Evolutionary conservation across 2,888 invertebrate species (phyloP), one percentile per base, ranked within the genome.

Genomic region (Amphiduros pacificus): DNA sequence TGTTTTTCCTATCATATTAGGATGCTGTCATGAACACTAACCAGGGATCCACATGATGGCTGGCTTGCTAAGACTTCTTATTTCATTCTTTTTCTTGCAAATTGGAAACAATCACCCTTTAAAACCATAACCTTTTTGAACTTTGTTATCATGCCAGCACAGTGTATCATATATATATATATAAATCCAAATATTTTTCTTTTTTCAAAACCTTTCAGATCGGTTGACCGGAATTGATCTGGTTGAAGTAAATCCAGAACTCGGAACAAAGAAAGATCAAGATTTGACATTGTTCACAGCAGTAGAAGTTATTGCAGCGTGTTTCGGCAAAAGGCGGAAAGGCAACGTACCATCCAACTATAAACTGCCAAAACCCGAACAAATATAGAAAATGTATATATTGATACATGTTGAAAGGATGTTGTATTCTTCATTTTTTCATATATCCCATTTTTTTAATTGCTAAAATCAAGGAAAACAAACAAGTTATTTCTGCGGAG

Each of bases 191-290:
- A 54, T 27, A 9, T 5, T 28, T 20, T 48, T 28, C 22, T 31
- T 20, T n/a, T n/a, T 36, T 31, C 11, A 17, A 22, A 5, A 26
- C n/a, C 11, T 41, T 68, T 0, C 63, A 66, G 68, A 65, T 9
- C 54, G 56, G 53, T 85, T 96, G 31, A 87, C 88, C 50, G 92
- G 90, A 24, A 83, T 96, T 65, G 95, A 96, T 83, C 82, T 95
- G 53, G 94, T 94, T 0, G 96, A 96, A 84, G 90, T 96, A 5
- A 96, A 96, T 86, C 94, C 95, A 0, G 84, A 86, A 9, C 84
- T 96, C 44, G 94, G 94, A 49, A 86, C 84, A 67, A 84, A 87
- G 56, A 78, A 78, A 0, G 91, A 92, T 74, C 87, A 90, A 0
- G 83, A 86, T 57, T 85, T 83, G 64, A 95, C 95, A 0, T 83